Evolutionary conservation across 1,140 invertebrate species (phyloP).

Genomic region (Arctopsyche grandis): DNA sequence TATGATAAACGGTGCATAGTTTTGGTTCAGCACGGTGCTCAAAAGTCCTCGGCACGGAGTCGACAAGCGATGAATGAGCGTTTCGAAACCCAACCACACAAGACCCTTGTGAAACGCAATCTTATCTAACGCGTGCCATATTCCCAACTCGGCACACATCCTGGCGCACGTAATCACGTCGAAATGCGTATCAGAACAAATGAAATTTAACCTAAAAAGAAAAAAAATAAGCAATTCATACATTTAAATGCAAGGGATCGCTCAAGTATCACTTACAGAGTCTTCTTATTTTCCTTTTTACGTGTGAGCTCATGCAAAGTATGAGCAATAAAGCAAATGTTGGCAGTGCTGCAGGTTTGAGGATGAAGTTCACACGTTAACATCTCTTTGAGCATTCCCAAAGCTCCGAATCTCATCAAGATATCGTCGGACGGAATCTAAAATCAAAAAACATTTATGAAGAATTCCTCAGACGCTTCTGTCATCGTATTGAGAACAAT

Average conservation of each 20-base stretch:
- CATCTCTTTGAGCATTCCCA: constrained; percentile 47
- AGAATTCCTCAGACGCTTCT: neutral
- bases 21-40: constrained; percentile 39
- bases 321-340: constrained; percentile 46
- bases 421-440: constrained; percentile 48
- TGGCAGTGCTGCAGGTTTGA: constrained; percentile 39
- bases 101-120: constrained; percentile 43
- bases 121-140: constrained; percentile 45
- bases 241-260: neutral
- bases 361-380: constrained; percentile 41
- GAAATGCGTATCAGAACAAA: constrained; percentile 39
- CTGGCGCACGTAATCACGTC: constrained; percentile 34
- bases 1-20: constrained; percentile 45
- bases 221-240: neutral
- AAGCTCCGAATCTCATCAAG: constrained; percentile 42
- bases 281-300: no score
- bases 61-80: constrained; percentile 33
- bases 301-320: constrained; percentile 27
- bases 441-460: neutral
- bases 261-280: neutral
- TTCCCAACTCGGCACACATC: constrained; percentile 44
- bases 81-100: constrained; percentile 43
- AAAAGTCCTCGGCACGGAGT: constrained; percentile 48
- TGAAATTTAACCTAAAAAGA: constrained; percentile 49
- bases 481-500: neutral